Evolutionary conservation across 37 sponge, comb jelly and placozoan species (phyloP).

Genomic region (Axinella damicornis): DNA sequence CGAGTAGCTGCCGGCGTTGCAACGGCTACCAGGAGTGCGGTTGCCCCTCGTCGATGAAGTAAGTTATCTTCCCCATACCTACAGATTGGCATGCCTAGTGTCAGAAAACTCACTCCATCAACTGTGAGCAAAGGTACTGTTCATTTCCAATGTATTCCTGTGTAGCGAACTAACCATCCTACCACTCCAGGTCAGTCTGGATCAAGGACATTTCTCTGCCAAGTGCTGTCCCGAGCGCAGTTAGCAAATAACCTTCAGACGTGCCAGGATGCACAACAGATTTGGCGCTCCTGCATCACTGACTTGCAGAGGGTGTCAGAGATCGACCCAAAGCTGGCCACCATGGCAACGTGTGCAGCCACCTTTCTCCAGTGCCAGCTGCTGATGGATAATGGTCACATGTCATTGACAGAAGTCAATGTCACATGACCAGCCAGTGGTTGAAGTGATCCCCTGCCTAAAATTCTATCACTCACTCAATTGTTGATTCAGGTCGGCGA

Average conservation of each 20-base stretch:
- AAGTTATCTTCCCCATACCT: too few species aligned
- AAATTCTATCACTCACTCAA: neutral
- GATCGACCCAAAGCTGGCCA: conserved; percentile 23
- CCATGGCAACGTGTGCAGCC: conserved; percentile 47
- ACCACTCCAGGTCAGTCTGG: conserved; percentile 15
- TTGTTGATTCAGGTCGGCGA: conserved; percentile 21
- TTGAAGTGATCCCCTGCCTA: neutral
- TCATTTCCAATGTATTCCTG: too few species aligned
- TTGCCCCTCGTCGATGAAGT: too few species aligned
- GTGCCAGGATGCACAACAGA: neutral
- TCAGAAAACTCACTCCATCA: too few species aligned
- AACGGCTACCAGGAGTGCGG: too few species aligned
- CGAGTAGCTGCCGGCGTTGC: too few species aligned
- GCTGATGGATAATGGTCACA: conserved; percentile 3
- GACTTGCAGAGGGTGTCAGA: conserved; percentile 41
- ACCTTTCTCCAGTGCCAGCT: conserved; percentile 69
- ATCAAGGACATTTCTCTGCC: conserved; percentile 1
- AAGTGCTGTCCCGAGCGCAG: conserved; percentile 33
- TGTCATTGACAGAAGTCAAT: too few species aligned
- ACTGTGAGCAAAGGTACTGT: too few species aligned
- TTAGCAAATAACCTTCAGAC: neutral
- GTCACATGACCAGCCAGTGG: conserved; percentile 8
- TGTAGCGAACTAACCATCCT: too few species aligned
- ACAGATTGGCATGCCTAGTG: too few species aligned
- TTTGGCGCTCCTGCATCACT: conserved; percentile 46